These are phyloP conservation scores for Epistrophe eligans DNA, from an alignment of 2,888 invertebrate species.

Conservation along the genomic window DNA sequence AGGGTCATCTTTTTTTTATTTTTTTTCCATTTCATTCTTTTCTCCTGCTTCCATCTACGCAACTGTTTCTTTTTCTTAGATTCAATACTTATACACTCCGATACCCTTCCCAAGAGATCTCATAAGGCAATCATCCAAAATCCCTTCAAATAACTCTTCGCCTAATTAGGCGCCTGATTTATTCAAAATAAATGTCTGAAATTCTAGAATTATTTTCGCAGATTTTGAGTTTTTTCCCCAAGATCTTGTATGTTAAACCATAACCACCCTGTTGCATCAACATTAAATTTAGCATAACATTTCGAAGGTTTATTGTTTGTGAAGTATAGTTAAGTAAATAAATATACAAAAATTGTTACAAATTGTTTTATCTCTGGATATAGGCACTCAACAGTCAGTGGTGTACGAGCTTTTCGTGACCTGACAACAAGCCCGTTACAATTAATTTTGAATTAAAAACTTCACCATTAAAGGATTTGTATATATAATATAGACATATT, in stretches of 20 bases:
- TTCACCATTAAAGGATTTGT: constrained; percentile 25
- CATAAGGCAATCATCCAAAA: too few species aligned
- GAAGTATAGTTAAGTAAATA: constrained; percentile 50
- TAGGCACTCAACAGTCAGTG: constrained; percentile 6
- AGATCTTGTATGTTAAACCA: background rate
- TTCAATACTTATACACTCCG: too few species aligned
- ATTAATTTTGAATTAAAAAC: constrained; percentile 72
- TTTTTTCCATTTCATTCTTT: too few species aligned
- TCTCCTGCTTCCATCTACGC: too few species aligned
- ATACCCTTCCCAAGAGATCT: too few species aligned
- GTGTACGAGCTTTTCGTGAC: constrained; percentile 27
- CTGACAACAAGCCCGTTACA: constrained; percentile 43
- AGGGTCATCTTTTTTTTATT: too few species aligned
- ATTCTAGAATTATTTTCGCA: too few species aligned
- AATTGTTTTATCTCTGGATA: background rate
- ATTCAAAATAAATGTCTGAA: too few species aligned
- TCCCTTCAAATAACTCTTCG: too few species aligned
- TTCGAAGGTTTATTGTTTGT: constrained; percentile 41
- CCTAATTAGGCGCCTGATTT: too few species aligned
- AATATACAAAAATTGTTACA: constrained; percentile 19
- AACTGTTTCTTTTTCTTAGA: too few species aligned
- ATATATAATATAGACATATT: background rate
- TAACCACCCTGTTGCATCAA: background rate
- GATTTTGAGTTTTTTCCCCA: background rate
- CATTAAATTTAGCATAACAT: background rate